Evolutionary conservation across 1,140 invertebrate genomes (phyloP).

Genomic region (Pseudomyrmex cubaensis): DNA sequence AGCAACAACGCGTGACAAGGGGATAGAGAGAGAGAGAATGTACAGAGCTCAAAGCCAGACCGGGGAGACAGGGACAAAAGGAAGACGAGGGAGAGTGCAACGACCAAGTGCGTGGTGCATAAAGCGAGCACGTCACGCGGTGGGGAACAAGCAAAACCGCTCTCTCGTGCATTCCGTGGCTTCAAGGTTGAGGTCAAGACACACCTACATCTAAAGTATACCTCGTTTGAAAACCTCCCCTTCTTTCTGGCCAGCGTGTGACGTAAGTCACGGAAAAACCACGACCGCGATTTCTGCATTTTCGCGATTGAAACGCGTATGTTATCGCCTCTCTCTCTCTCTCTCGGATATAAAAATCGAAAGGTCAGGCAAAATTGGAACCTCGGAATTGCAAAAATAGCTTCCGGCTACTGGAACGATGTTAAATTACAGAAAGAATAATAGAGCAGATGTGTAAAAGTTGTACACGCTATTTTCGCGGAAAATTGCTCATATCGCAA

Average conservation of each 20-base stretch:
- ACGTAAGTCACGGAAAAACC: not conserved
- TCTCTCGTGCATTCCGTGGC: slow-evolving; percentile 75
- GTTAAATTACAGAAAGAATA: not conserved
- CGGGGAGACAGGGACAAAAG: slow-evolving; percentile 36
- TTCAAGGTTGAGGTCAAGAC: slow-evolving; percentile 82
- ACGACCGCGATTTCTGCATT: not conserved
- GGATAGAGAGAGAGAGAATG: not conserved
- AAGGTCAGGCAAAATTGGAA: not conserved
- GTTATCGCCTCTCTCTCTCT: too few species aligned
- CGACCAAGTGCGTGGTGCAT: slow-evolving; percentile 64
- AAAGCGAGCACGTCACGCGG: slow-evolving; percentile 73
- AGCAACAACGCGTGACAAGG: slow-evolving; percentile 31
- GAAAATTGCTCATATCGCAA: too few species aligned
- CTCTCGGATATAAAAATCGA: not conserved
- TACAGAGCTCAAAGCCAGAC: not conserved
- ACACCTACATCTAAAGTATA: slow-evolving; percentile 74
- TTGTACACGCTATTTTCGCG: not conserved
- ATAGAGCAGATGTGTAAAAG: not conserved
- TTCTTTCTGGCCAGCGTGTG: not conserved
- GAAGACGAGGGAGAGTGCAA: slow-evolving; percentile 62
- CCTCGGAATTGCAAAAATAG: not conserved
- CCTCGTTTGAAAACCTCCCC: slow-evolving; percentile 32
- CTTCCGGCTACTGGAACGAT: not conserved
- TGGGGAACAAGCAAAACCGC: slow-evolving; percentile 52
- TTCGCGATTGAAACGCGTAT: too few species aligned